A percentile compares a stretch with the other conserved stretches of the same genome.
These are phyloP conservation scores for Agapetus fuscipes DNA, from an alignment of 2,888 invertebrate genomes.

Conservation along the genomic window DNA sequence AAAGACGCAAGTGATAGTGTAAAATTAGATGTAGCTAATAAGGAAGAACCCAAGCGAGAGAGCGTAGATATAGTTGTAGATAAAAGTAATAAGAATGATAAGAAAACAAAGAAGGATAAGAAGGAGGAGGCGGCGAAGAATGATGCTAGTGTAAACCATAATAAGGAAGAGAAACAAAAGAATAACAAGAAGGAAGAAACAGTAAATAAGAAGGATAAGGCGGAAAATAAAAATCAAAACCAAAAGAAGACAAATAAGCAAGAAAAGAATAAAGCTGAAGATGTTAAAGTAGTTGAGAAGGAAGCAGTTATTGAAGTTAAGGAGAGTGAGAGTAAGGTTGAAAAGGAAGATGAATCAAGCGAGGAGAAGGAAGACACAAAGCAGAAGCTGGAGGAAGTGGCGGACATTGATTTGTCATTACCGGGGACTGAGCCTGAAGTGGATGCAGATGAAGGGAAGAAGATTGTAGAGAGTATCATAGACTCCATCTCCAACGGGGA, in stretches of 20 bases:
- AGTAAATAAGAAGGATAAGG: slow-evolving; percentile 1
- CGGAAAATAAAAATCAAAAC: neutral
- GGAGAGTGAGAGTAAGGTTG: neutral
- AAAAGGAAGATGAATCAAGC: neutral
- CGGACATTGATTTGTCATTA: slow-evolving; percentile 32
- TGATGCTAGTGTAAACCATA: neutral
- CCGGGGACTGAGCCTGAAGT: slow-evolving; percentile 44
- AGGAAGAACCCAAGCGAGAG: slow-evolving; percentile 32
- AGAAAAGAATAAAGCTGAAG: slow-evolving; percentile 1
- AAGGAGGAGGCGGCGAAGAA: slow-evolving; percentile 25
- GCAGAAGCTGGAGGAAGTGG: slow-evolving; percentile 16
- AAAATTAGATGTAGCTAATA: slow-evolving; percentile 12
- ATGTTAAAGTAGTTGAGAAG: slow-evolving; percentile 4
- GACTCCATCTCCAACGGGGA: slow-evolving; percentile 68
- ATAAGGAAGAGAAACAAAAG: slow-evolving; percentile 19
- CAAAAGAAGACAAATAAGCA: slow-evolving; percentile 15
- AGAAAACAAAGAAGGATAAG: slow-evolving; percentile 24
- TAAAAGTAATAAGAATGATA: slow-evolving; percentile 28
- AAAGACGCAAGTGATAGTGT: slow-evolving; percentile 24
- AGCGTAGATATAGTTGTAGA: slow-evolving; percentile 28
- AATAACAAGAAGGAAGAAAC: slow-evolving; percentile 25
- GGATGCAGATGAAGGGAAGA: slow-evolving; percentile 80
- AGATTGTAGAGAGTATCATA: slow-evolving; percentile 82
- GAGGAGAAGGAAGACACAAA: slow-evolving; percentile 1
- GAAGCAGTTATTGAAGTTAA: neutral